Conservation (phyloP, 2,113 vertebrate species). For the Alouatta palliata region DNA sequence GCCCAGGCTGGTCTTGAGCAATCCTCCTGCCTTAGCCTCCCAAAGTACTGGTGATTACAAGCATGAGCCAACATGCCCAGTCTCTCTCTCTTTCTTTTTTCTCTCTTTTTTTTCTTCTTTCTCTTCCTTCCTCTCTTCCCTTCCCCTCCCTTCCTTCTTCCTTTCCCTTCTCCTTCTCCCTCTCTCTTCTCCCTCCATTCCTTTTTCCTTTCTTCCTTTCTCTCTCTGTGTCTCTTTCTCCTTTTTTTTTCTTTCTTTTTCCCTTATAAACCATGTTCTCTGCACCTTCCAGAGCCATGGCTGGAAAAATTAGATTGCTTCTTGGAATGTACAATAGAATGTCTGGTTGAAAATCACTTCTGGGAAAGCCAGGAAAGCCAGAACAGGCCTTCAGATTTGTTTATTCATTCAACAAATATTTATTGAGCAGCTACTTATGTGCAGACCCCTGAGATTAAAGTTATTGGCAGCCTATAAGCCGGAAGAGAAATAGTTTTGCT, state of each 20-base stretch:
- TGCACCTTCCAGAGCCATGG: background rate
- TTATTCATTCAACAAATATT: conserved; percentile 33
- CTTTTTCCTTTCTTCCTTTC: background rate
- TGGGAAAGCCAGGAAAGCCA: background rate
- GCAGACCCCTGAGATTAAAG: conserved; percentile 29
- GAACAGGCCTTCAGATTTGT: background rate
- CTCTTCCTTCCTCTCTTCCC: background rate
- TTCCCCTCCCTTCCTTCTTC: background rate
- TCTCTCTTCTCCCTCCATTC: too few relatives aligned
- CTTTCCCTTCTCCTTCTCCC: too few relatives aligned
- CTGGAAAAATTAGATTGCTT: conserved; percentile 15
- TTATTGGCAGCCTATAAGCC: conserved; percentile 2
- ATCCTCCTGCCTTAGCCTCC: too few relatives aligned
- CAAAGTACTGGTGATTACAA: too few relatives aligned
- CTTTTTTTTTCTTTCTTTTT: background rate
- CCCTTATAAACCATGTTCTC: background rate
- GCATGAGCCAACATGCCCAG: too few relatives aligned
- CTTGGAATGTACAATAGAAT: background rate
- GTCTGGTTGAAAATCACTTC: conserved; percentile 19
- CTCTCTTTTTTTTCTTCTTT: background rate
- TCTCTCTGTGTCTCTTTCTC: background rate
- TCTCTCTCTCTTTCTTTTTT: too few relatives aligned
- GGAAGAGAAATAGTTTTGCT: background rate
- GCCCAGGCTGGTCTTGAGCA: too few relatives aligned
- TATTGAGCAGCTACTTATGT: conserved; percentile 35